A percentile compares a stretch with the other conserved stretches of the same genome.
phyloP scores from a whole-genome alignment of 2,888 invertebrate species.

The Eristalis pertinax region DNA sequence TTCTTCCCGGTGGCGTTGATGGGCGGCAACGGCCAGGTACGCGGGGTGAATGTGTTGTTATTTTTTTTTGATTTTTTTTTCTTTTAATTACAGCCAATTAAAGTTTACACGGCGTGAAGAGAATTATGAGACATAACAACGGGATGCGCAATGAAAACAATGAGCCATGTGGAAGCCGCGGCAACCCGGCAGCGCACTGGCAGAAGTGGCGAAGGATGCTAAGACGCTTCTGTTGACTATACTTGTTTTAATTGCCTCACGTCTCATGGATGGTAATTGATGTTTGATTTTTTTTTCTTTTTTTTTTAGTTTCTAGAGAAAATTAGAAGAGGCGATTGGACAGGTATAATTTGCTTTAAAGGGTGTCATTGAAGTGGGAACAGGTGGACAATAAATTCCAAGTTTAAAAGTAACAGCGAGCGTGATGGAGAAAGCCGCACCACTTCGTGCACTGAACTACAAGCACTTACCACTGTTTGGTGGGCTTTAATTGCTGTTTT shows the following conservation, averaged over 20 bases:
- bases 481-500: not conserved
- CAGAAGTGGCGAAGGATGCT: constrained; percentile 14
- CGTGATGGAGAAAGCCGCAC: not conserved
- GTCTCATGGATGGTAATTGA: constrained; percentile 57
- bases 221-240: constrained; percentile 51
- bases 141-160: constrained; percentile 68
- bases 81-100: constrained; percentile 71
- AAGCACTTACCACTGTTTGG: not conserved
- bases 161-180: constrained; percentile 59
- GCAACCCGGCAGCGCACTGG: not conserved
- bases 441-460: not conserved
- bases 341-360: constrained; percentile 32
- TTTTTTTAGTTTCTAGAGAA: constrained; percentile 9
- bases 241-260: constrained; percentile 60
- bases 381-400: not conserved
- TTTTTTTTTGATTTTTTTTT: constrained; percentile 24
- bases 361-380: not conserved
- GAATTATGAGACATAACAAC: constrained; percentile 67
- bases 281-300: constrained; percentile 30
- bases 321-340: constrained; percentile 46
- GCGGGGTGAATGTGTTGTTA: constrained; percentile 20
- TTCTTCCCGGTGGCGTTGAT: not conserved
- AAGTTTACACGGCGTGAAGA: constrained; percentile 72
- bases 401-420: not conserved
- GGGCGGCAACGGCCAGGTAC: not conserved